phyloP scores from a whole-genome alignment of 2,113 vertebrate genomes.

The Chaetodon auriga region DNA sequence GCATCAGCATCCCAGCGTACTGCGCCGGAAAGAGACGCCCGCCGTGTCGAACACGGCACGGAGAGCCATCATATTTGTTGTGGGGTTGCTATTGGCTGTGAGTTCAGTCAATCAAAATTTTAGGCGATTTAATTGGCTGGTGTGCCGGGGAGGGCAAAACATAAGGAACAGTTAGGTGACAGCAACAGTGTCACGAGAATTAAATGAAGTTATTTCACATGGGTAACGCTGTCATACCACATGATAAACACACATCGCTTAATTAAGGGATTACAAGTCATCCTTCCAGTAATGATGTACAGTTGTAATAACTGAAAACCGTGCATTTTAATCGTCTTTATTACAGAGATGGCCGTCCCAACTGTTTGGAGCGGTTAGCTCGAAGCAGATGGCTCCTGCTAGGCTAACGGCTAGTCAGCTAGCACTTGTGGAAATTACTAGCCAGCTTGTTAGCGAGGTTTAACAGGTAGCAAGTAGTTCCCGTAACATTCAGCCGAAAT shows the following conservation, averaged over 20 bases:
- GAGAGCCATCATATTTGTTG: slow-evolving; percentile 33
- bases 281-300: fast-evolving
- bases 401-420: slow-evolving; percentile 51
- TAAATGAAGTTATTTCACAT: slow-evolving; percentile 28
- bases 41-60: slow-evolving; percentile 32
- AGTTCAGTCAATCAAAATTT: slow-evolving; percentile 56
- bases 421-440: slow-evolving; percentile 39
- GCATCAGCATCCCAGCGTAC: slow-evolving; percentile 78
- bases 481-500: background rate
- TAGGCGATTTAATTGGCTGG: slow-evolving; percentile 56
- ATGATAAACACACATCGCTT: fast-evolving
- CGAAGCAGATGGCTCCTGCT: slow-evolving; percentile 10
- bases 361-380: background rate
- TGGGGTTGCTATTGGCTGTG: slow-evolving; percentile 63
- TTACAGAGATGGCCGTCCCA: background rate
- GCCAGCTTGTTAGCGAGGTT: slow-evolving; percentile 42
- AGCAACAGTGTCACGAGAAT: slow-evolving; percentile 56
- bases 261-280: background rate
- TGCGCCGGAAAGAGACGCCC: slow-evolving; percentile 81
- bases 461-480: slow-evolving; percentile 16
- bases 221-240: background rate
- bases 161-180: background rate
- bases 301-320: background rate
- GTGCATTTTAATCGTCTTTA: fast-evolving
- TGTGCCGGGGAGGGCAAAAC: background rate